Percentiles rank a stretch among this genome's conserved stretches.
Conservation (phyloP, 2,888 invertebrate species). For the Lampropteryx suffumata region DNA sequence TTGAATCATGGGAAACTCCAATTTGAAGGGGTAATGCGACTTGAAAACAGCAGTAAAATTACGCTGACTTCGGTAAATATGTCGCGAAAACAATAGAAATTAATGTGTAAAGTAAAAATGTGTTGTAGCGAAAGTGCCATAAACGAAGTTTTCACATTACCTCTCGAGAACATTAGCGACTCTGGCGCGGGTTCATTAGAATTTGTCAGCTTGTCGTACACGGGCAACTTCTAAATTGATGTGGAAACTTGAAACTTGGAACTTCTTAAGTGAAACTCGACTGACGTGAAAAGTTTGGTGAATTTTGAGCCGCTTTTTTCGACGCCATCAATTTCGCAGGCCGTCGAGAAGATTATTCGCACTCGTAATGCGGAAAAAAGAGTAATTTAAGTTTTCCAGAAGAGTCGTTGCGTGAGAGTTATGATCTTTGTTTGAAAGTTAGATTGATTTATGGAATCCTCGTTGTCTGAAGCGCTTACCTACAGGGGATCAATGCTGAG, state of each 20-base stretch:
- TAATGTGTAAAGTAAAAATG: conserved; percentile 55
- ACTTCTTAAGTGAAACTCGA: conserved; percentile 76
- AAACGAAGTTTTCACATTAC: conserved; percentile 79
- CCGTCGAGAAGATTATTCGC: conserved; percentile 83
- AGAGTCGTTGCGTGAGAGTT: conserved; percentile 76
- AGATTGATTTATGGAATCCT: conserved; percentile 78
- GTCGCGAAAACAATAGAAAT: conserved; percentile 58
- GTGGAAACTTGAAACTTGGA: conserved; percentile 64
- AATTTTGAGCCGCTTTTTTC: conserved; percentile 73
- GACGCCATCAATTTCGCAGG: conserved; percentile 79
- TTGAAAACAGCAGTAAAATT: conserved; percentile 42
- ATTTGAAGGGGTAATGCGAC: conserved; percentile 49
- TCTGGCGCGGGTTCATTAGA: conserved; percentile 81
- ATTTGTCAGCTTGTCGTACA: conserved; percentile 81
- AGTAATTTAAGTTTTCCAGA: conserved; percentile 80
- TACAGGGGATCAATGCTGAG: conserved; percentile 36
- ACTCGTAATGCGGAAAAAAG: conserved; percentile 80
- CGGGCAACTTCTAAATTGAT: conserved; percentile 79
- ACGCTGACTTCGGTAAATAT: conserved; percentile 53
- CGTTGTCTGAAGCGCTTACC: conserved; percentile 50
- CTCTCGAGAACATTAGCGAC: conserved; percentile 76
- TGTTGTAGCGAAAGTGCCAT: conserved; percentile 26
- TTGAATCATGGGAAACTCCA: conserved; percentile 30
- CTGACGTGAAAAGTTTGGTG: conserved; percentile 78
- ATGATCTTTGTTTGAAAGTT: conserved; percentile 80